These are phyloP conservation scores for Styela plicata DNA, from an alignment of 23 tunicate genomes.

Conservation along the genomic window DNA sequence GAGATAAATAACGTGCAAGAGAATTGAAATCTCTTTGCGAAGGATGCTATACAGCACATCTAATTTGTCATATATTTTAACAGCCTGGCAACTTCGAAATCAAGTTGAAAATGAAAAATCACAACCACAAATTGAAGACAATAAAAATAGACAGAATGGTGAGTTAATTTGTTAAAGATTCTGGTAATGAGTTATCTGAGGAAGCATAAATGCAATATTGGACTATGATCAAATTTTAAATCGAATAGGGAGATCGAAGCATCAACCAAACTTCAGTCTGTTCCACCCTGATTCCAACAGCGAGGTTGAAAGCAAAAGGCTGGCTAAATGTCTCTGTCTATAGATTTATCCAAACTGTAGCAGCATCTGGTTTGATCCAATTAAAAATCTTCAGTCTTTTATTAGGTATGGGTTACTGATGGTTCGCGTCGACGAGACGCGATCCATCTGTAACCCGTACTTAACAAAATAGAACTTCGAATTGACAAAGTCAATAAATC, in stretches of 20 bases:
- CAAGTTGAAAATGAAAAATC: constrained; percentile 16
- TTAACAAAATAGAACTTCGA: no score
- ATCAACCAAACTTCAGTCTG: not conserved
- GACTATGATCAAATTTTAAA: no score
- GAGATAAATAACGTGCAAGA: not conserved
- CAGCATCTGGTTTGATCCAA: not conserved
- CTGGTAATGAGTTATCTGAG: not conserved
- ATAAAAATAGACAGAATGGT: not conserved
- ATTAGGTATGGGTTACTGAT: no score
- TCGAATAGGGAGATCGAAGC: not conserved
- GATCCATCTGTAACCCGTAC: no score
- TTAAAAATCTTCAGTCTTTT: no score
- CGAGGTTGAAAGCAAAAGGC: not conserved
- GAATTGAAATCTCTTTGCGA: not conserved
- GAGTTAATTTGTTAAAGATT: no score
- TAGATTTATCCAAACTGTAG: not conserved
- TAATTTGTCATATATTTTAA: constrained; percentile 5
- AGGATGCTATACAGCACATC: not conserved
- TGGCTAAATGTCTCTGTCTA: not conserved
- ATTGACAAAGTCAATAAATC: no score
- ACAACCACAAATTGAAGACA: not conserved
- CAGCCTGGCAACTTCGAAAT: constrained; percentile 13
- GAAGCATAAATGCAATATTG: no score
- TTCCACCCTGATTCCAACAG: not conserved
- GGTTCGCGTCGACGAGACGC: no score